Base-by-base conservation (phyloP, 1,140 invertebrate genomes). In the Pygmarrhopalites habei region DNA sequence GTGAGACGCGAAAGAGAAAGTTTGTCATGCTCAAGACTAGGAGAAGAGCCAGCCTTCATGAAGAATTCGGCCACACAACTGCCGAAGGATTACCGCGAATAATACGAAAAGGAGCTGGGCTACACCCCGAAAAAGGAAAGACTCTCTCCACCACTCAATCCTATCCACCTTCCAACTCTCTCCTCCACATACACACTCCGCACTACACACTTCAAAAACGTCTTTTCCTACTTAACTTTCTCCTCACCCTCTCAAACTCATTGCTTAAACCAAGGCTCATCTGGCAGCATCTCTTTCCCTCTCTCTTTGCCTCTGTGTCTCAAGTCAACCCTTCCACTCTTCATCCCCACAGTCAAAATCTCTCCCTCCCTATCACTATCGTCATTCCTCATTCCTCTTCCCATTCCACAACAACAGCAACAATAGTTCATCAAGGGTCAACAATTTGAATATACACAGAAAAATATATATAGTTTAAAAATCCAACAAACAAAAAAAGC, bases 181-280 rank as follows among this genome's bases (percentile, higher is more conserved):
- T 39, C 43, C 28, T 21, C 28, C 17, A 35, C 10, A 17, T 15
- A 7, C 23, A 32, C 28, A 57, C 28, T 35, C 28, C 28, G 51
- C 21, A 53, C 28, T 56, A 19, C 21, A 59, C 25, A 59, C 39
- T 43, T 19, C 25, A 43, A 39, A 35, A 4, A 15, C 58, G 62
- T 57, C 66, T 68, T 64, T 64, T 55, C 49, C 32, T 59, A 61
- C 66, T 68, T 64, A 68, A 68, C 66, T 68, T 64, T 68, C 66
- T 68, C 62, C 58, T 61, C 58, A 64, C 66, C 53, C 66, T 61
- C 47, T 25, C 44, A 51, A 29, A 28, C 53, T 64, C 66, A 68
- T 61, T 68, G 52, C 44, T 64, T 58, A 61, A 64, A 46, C 46
- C 53, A 25, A 25, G 55, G 46, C 53, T 49, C n/a, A 56, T 59